A percentile compares a stretch with the other conserved stretches of the same genome.
phyloP scores from a whole-genome alignment of 2,888 invertebrate species.

The Elysia crispata region DNA sequence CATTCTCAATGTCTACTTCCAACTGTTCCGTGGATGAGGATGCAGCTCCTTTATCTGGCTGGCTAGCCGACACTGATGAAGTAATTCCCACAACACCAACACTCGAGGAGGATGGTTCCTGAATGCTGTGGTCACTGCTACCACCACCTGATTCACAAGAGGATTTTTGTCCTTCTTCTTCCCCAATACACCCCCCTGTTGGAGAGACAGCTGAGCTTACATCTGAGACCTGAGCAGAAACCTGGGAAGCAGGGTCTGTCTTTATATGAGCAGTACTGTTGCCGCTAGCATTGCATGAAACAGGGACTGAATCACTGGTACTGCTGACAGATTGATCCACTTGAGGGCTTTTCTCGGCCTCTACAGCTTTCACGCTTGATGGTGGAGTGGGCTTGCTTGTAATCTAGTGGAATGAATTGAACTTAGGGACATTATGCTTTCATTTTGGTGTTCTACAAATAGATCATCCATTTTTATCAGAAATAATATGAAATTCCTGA shows the following conservation, averaged over 20 bases:
- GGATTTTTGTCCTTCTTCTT: conserved; percentile 27
- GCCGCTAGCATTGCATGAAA: not conserved
- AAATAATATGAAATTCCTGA: too few relatives aligned
- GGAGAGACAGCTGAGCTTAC: conserved; percentile 43
- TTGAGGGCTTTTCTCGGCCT: conserved; percentile 46
- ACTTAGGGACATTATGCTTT: too few relatives aligned
- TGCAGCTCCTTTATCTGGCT: conserved; percentile 25
- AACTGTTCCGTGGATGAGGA: conserved; percentile 40
- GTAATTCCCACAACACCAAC: conserved; percentile 17
- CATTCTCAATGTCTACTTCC: conserved; percentile 37
- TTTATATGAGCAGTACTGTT: too few relatives aligned
- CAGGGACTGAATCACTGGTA: conserved; percentile 47
- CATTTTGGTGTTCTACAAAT: too few relatives aligned
- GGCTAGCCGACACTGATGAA: conserved; percentile 2
- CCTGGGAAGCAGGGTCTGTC: not conserved
- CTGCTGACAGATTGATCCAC: conserved; percentile 50
- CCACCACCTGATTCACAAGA: not conserved
- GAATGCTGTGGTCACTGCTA: conserved; percentile 32
- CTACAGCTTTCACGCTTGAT: too few relatives aligned
- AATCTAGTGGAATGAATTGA: too few relatives aligned
- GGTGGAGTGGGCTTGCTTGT: too few relatives aligned
- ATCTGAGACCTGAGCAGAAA: conserved; percentile 35
- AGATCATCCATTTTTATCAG: too few relatives aligned
- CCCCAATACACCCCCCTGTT: not conserved
- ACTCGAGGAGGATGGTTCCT: conserved; percentile 45